Conservation (phyloP, 2,113 vertebrate genomes). For the Cyanocitta stelleri region DNA sequence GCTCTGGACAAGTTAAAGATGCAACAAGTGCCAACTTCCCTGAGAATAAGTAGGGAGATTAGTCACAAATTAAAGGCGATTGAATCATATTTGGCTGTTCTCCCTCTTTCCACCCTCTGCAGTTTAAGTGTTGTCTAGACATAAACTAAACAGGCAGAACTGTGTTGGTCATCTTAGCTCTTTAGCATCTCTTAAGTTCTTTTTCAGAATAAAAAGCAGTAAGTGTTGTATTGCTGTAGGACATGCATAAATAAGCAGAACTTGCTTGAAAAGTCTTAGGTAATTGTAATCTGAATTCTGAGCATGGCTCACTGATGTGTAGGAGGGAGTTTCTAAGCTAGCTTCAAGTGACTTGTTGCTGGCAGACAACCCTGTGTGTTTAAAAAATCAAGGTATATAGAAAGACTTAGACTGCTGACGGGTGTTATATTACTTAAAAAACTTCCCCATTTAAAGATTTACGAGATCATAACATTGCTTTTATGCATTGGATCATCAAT, state of each 20-base stretch:
- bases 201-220: background rate
- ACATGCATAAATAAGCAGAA: conserved; percentile 5
- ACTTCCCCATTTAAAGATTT: background rate
- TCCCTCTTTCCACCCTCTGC: conserved; percentile 51
- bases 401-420: background rate
- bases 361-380: background rate
- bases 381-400: background rate
- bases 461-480: background rate
- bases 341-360: conserved; percentile 44
- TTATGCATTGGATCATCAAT: background rate
- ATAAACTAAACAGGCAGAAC: conserved; percentile 51
- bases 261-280: conserved; percentile 15
- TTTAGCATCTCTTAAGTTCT: background rate
- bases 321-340: conserved; percentile 50
- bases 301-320: conserved; percentile 39
- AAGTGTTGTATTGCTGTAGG: background rate
- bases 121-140: conserved; percentile 64
- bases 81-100: conserved; percentile 59
- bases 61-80: conserved; percentile 64
- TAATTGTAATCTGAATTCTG: conserved; percentile 52
- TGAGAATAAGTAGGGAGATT: conserved; percentile 63
- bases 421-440: background rate
- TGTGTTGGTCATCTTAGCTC: conserved; percentile 2
- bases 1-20: conserved; percentile 41
- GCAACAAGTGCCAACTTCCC: conserved; percentile 47